phyloP scores from a whole-genome alignment of 2,888 invertebrate species.

The Heteromyza rotundicornis region DNA sequence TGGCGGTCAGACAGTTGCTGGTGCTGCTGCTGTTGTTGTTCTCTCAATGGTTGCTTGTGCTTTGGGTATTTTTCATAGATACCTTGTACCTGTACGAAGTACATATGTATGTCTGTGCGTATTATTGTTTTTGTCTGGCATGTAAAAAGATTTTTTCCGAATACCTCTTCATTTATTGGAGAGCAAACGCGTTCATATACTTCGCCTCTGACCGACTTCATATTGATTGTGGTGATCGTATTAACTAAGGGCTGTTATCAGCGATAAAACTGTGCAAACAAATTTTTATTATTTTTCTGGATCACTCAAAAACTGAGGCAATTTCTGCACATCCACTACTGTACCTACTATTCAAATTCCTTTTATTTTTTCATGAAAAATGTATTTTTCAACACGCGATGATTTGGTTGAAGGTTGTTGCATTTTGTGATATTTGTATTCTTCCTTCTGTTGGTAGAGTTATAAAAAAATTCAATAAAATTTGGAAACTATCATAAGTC shows the following conservation, averaged over 20 bases:
- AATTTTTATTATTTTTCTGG: too few species aligned
- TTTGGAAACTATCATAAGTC: too few species aligned
- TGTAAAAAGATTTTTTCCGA: neutral
- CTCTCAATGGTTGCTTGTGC: neutral
- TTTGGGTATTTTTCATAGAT: neutral
- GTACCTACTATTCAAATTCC: too few species aligned
- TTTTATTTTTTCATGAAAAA: too few species aligned
- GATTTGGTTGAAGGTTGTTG: too few species aligned
- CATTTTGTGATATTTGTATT: too few species aligned
- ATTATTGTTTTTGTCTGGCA: neutral
- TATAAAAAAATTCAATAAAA: too few species aligned
- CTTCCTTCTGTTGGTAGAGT: too few species aligned
- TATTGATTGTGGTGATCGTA: neutral
- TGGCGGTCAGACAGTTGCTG: constrained; percentile 1
- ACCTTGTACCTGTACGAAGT: neutral
- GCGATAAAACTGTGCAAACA: too few species aligned
- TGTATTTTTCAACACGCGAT: too few species aligned
- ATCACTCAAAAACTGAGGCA: too few species aligned
- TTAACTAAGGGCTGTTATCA: neutral
- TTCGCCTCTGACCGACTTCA: neutral
- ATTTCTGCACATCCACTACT: too few species aligned
- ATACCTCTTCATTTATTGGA: neutral
- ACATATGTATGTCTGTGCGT: neutral
- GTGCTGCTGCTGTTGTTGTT: neutral
- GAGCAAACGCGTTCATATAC: neutral